Conservation (phyloP, 2,797 vertebrate species). For the Meriones psammophilus region DNA sequence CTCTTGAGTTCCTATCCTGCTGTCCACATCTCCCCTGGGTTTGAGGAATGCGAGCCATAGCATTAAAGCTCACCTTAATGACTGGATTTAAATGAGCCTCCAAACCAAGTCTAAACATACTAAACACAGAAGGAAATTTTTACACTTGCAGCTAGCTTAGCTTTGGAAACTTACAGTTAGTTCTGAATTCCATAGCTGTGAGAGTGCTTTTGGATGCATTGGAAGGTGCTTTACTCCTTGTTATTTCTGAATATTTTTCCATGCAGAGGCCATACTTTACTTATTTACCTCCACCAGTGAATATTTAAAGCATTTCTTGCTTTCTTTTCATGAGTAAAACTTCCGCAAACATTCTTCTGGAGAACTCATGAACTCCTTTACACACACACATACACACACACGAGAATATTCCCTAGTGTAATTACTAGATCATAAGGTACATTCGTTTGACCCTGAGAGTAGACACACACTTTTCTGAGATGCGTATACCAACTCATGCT, state of each 20-base stretch:
- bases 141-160: not conserved
- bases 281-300: not conserved
- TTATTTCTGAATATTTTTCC: not conserved
- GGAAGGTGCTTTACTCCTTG: not conserved
- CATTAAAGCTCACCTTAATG: not conserved
- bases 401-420: not conserved
- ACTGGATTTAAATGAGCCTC: not conserved
- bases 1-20: not conserved
- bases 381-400: not conserved
- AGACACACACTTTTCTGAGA: not conserved
- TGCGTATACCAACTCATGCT: not conserved
- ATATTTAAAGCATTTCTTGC: not conserved
- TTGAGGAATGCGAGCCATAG: not conserved
- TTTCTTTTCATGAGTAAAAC: slow-evolving; percentile 34
- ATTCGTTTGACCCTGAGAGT: slow-evolving; percentile 11
- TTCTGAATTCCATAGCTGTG: not conserved
- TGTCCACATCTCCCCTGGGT: not conserved
- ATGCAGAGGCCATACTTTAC: not conserved
- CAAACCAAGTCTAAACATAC: not conserved
- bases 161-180: slow-evolving; percentile 22
- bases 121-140: not conserved
- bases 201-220: not conserved
- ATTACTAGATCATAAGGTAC: not conserved
- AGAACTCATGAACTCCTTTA: too few relatives aligned
- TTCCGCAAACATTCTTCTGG: not conserved